These are phyloP conservation scores for Zaprionus gabonicus DNA, from an alignment of 1,140 invertebrate genomes.

Conservation along the genomic window DNA sequence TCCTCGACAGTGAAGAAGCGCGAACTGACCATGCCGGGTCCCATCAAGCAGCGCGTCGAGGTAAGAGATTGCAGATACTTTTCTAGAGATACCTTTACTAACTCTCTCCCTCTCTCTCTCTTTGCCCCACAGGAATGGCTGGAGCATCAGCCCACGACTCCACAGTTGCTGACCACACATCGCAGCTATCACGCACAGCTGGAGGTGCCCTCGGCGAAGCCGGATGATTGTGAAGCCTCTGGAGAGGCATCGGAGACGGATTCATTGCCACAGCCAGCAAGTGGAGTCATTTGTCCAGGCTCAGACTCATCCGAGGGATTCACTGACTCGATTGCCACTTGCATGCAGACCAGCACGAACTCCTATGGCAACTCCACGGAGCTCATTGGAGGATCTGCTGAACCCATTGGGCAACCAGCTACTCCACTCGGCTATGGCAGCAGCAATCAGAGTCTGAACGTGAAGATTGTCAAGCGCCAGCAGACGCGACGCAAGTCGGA, in stretches of 20 bases:
- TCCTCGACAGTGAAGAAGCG: slow-evolving; percentile 83
- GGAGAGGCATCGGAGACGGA: slow-evolving; percentile 92
- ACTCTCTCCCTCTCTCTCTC: background rate
- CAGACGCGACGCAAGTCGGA: slow-evolving; percentile 82
- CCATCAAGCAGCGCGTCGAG: slow-evolving; percentile 81
- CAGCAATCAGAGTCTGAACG: slow-evolving; percentile 79
- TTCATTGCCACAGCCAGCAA: slow-evolving; percentile 86
- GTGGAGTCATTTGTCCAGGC: slow-evolving; percentile 69
- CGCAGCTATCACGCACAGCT: slow-evolving; percentile 44
- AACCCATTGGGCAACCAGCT: slow-evolving; percentile 65
- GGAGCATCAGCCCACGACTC: slow-evolving; percentile 75
- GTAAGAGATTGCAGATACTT: slow-evolving; percentile 34
- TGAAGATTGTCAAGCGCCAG: slow-evolving; percentile 73
- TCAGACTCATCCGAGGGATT: slow-evolving; percentile 91
- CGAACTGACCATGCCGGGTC: slow-evolving; percentile 73
- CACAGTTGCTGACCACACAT: slow-evolving; percentile 48
- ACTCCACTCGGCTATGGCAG: slow-evolving; percentile 64
- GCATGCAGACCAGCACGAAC: slow-evolving; percentile 85
- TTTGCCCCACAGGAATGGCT: slow-evolving; percentile 73
- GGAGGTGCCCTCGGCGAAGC: slow-evolving; percentile 41
- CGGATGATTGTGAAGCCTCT: slow-evolving; percentile 92
- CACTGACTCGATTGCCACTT: slow-evolving; percentile 88
- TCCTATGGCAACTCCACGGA: slow-evolving; percentile 87
- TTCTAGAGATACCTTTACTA: background rate
- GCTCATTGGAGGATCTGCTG: slow-evolving; percentile 84